A percentile compares a stretch with the other conserved stretches of the same genome.
These are phyloP conservation scores for Gymnogyps californianus DNA, from an alignment of 2,113 vertebrate species.

Conservation along the genomic window DNA sequence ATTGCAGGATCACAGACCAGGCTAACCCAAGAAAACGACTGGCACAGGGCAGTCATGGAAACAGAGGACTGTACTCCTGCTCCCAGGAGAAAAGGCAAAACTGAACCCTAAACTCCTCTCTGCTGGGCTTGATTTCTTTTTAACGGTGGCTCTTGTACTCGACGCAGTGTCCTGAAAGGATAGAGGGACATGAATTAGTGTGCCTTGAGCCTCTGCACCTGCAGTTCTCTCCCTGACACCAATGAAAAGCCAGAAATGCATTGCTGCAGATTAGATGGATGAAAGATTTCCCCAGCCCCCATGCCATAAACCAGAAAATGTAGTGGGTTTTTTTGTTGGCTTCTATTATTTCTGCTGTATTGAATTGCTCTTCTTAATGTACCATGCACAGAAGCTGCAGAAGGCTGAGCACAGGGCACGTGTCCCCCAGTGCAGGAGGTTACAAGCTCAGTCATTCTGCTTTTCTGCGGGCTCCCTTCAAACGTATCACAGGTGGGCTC, in stretches of 20 bases:
- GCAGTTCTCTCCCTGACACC: neutral
- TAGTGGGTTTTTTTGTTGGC: neutral
- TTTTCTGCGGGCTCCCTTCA: neutral
- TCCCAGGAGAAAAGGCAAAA: neutral
- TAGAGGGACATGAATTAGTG: neutral
- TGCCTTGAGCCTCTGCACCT: neutral
- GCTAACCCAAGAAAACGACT: neutral
- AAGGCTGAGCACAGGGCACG: neutral
- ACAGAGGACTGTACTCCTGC: neutral
- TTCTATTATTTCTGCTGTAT: neutral
- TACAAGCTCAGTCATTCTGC: neutral
- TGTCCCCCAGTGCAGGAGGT: accelerated
- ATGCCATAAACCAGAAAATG: neutral
- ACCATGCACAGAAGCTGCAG: neutral
- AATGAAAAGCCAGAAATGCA: neutral
- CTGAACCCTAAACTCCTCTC: neutral
- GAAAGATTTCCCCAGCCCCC: neutral
- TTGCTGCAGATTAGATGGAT: neutral
- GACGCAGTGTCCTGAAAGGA: neutral
- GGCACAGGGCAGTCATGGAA: neutral
- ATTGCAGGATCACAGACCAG: neutral
- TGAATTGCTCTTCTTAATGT: neutral
- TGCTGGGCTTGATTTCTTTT: neutral
- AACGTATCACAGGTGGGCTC: neutral
- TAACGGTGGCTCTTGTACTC: neutral